These are phyloP conservation scores for Sesia bembeciformis DNA, from an alignment of 2,888 invertebrate species.

Conservation along the genomic window DNA sequence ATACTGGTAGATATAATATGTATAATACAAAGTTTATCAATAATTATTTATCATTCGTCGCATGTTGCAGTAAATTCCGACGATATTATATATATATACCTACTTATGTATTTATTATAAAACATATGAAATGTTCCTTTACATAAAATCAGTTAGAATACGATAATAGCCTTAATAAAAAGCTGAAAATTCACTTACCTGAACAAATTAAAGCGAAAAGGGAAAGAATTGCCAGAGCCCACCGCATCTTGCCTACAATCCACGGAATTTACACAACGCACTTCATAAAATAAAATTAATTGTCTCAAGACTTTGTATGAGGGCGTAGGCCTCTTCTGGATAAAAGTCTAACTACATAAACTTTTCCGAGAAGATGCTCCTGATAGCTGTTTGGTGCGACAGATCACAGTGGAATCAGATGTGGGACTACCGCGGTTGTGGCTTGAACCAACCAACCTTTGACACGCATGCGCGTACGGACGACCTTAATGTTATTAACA, in stretches of 20 bases:
- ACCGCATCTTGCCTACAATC: constrained; percentile 39
- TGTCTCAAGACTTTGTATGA: background rate
- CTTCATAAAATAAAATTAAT: constrained; percentile 21
- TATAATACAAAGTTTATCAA: too few relatives aligned
- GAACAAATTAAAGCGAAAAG: constrained; percentile 32
- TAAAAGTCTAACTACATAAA: constrained; percentile 1
- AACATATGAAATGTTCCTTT: too few relatives aligned
- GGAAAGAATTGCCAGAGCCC: constrained; percentile 31
- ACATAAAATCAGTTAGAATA: too few relatives aligned
- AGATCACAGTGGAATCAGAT: constrained; percentile 26
- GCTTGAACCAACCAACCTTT: constrained; percentile 29
- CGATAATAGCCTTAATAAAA: too few relatives aligned
- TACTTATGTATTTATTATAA: too few relatives aligned
- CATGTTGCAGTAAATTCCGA: too few relatives aligned
- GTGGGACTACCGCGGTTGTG: constrained; percentile 33
- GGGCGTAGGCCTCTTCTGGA: background rate
- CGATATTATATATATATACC: too few relatives aligned
- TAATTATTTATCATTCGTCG: too few relatives aligned
- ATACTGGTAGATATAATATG: too few relatives aligned
- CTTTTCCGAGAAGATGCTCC: constrained; percentile 1
- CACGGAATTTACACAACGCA: constrained; percentile 34
- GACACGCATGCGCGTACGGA: constrained; percentile 29
- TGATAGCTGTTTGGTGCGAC: constrained; percentile 21
- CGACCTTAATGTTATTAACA: constrained; percentile 6
- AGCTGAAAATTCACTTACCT: constrained; percentile 26